A percentile compares a stretch with the other conserved stretches of the same genome.
Evolutionary conservation across 1,140 invertebrate species (phyloP).

Genomic region (Bombus vancouverensis): DNA sequence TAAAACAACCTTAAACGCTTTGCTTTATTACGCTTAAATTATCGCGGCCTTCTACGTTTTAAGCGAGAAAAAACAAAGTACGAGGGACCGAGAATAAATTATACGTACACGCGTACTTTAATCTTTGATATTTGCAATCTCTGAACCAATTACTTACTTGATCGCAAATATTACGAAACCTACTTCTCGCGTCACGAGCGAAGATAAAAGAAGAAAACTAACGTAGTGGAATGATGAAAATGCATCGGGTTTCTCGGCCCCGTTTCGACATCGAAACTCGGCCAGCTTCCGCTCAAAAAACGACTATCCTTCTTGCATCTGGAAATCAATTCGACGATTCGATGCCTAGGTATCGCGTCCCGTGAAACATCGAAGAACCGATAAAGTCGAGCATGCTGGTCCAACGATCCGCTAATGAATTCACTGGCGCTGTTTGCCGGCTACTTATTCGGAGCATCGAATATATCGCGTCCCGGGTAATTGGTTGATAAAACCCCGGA

Average conservation of each 20-base stretch:
- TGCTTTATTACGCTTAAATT: too few relatives aligned
- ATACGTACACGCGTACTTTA: neutral
- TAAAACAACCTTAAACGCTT: neutral
- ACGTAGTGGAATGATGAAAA: too few relatives aligned
- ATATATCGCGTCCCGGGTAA: slow-evolving; percentile 65
- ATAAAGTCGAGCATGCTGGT: slow-evolving; percentile 23
- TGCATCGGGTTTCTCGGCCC: too few relatives aligned
- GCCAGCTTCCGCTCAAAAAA: too few relatives aligned
- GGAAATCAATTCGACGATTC: too few relatives aligned
- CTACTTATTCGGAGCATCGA: slow-evolving; percentile 66
- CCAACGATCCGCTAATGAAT: slow-evolving; percentile 62
- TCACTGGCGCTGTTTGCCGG: slow-evolving; percentile 57
- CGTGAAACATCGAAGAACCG: neutral
- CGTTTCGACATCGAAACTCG: too few relatives aligned
- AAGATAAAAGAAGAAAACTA: too few relatives aligned
- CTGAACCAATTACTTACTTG: neutral
- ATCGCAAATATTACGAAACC: neutral
- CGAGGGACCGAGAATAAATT: neutral
- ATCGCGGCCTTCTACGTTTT: neutral
- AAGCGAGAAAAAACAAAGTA: neutral
- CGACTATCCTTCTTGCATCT: too few relatives aligned
- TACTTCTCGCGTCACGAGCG: too few relatives aligned
- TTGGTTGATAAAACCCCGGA: slow-evolving; percentile 72
- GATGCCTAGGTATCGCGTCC: too few relatives aligned
- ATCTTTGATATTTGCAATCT: neutral